Base-by-base conservation (phyloP, 2,888 invertebrate genomes). In the Heliconius charithonia region DNA sequence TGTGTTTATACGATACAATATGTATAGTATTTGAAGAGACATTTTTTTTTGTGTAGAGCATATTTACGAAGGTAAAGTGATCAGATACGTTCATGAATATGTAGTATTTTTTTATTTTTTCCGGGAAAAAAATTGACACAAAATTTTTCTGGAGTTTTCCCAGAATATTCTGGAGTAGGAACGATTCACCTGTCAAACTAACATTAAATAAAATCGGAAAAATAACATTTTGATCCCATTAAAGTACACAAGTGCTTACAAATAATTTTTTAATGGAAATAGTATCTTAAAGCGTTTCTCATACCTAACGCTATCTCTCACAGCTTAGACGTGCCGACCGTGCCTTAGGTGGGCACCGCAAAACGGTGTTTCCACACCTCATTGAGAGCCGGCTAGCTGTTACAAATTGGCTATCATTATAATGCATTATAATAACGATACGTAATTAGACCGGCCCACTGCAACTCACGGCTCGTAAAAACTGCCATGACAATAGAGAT, bases 341-440 rank as follows among this genome's bases (percentile, higher is more conserved):
- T 67, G 27, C 73, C 62, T 45, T 74, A 78, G 77, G 78, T 72
- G 87, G 87, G 80, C 86, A 89, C 90, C 92, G 87, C 92, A 93
- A 93, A 93, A 89, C 90, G 91, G 88, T 88, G 87, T 93, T 92
- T 93, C 94, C 89, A 93, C 93, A 94, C 93, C 92, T 93, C 93
- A 92, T 92, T 91, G 93, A 88, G 87, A 89, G 85, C 88, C 89
- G 89, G 87, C 89, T 87, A 86, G 90, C 86, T 88, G 87, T 90
- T 91, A 93, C 91, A 93, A 94, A 93, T 92, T 81, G 88, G 89
- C 87, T 90, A 89, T 90, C 90, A 94, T 94, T 93, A 93, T 90
- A 91, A 87, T 89, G 85, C 90, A 94, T 94, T 93, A 93, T 84
- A 78, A 87, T 93, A 93, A 94, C 93, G 91, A 89, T 87, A 89